Evolutionary conservation across 2,797 vertebrate genomes (phyloP), one percentile per base, ranked within the genome.

Genomic region (Pipistrellus kuhlii): DNA sequence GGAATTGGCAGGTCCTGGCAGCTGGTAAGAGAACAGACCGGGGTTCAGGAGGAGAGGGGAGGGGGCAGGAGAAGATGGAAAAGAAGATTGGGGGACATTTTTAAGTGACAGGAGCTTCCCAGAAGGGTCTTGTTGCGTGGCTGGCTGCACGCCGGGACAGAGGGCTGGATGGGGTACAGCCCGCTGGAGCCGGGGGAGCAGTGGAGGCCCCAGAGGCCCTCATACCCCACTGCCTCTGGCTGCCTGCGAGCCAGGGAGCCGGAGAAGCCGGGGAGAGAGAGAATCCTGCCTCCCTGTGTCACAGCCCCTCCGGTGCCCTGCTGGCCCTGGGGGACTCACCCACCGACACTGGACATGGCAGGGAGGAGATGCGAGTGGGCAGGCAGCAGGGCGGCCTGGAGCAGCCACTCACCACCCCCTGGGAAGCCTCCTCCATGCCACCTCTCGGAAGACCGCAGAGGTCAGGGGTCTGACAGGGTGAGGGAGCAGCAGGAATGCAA

Each of bases 261-360:
- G 2, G 41, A 71, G 77, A 87, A 13, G 15, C 89, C 35, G 38
- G 55, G 23, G 9, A 27, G 57, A 20, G 21, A 32, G 9, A 59
- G 75, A 46, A 5, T 7, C 62, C n/a, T 0, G 21, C 41, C 18
- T 30, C 76, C 55, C 23, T 18, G 41, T 2, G 2, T 12, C 23
- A 9, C 68, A 51, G 81, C 41, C 66, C 81, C 90, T 48, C 27
- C 2, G 8, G 55, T 23, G n/a, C 8, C 38, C 64, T 9, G 25
- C 18, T 0, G 4, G 69, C 53, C 64, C 10, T 38, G 0, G 5
- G 51, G 72, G 51, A 46, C 12, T 13, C 0, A 0, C 51, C 35
- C 75, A 88, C 96, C 30, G 71, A 81, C 3, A 5, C 69, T 18
- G 25, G 51, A 48, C 69, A 35, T 44, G 0, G 3, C 25, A 23